A percentile compares a stretch with the other conserved stretches of the same genome.
These are phyloP conservation scores for Drosophila takahashii DNA, from an alignment of 1,140 invertebrate genomes.

Conservation along the genomic window DNA sequence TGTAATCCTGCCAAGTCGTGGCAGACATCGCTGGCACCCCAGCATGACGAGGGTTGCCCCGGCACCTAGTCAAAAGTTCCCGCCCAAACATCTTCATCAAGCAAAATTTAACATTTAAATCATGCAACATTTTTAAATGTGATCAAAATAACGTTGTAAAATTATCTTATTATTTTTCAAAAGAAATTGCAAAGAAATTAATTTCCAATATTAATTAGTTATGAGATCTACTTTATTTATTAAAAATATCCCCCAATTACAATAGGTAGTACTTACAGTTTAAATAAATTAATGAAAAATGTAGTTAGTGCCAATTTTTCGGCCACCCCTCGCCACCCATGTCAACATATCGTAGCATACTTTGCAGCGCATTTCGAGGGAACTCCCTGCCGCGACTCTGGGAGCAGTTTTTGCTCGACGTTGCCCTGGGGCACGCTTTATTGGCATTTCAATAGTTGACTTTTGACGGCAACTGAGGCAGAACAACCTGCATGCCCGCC, in stretches of 20 bases:
- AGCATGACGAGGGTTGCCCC: slow-evolving; percentile 11
- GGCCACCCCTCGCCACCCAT: slow-evolving; percentile 13
- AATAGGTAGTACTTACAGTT: too few species aligned
- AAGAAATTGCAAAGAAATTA: too few species aligned
- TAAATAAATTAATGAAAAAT: too few species aligned
- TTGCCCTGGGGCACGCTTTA: slow-evolving; percentile 60
- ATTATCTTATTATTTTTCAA: too few species aligned
- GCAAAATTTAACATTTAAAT: not conserved
- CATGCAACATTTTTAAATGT: not conserved
- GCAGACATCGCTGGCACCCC: slow-evolving; percentile 11
- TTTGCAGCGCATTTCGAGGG: slow-evolving; percentile 56
- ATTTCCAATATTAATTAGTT: too few species aligned
- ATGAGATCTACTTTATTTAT: too few species aligned
- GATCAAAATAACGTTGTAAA: too few species aligned
- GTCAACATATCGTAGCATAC: slow-evolving; percentile 54
- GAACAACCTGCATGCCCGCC: not conserved
- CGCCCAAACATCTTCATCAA: not conserved
- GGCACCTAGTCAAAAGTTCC: not conserved
- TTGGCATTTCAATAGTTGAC: slow-evolving; percentile 78
- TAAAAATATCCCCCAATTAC: too few species aligned
- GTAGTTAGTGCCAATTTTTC: not conserved
- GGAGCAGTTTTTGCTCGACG: slow-evolving; percentile 18
- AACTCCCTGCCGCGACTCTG: slow-evolving; percentile 19
- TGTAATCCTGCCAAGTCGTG: slow-evolving; percentile 57
- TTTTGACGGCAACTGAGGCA: slow-evolving; percentile 52